Evolutionary conservation across 2,797 vertebrate genomes (phyloP), one percentile per base, ranked within the genome.

Genomic region (Spinus pinus): DNA sequence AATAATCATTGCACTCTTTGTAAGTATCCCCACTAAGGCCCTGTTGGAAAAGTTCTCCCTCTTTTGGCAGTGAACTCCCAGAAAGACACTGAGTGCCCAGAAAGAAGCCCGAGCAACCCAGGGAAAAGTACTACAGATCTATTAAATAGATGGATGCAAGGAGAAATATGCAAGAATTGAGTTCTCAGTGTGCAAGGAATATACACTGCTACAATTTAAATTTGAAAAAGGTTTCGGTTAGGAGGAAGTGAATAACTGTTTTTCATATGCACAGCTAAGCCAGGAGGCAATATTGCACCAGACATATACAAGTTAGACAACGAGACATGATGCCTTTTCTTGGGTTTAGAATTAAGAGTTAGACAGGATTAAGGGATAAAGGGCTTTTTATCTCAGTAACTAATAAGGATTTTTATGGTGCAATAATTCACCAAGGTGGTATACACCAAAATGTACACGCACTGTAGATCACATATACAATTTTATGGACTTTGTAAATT

Each of bases 401-500:
- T 39, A n/a, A 14, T 23, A 39, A 28, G 33, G 14, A 49, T n/a
- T 67, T 67, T 49, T 67, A 67, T 19, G 24, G 15, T 28, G 42
- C 51, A 80, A 4, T 27, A 47, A 57, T 56, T 67, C 3, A 1
- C 30, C 42, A 39, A 39, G 21, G 33, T 57, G 19, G 19, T n/a
- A n/a, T 28, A 80, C 1, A 2, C 30, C 1, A 0, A 47, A 47
- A 66, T n/a, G 33, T 19, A n/a, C 19, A 14, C 6, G 56, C 33
- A 39, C 2, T 1, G 31, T 23, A 66, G 28, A 66, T 27, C 3
- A 0, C 0, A 0, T 22, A 47, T 5, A 57, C 12, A 57, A 49
- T 47, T 67, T 47, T 23, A 56, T 0, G 6, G 42, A 47, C 19
- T 37, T 57, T 14, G 28, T 19, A 28, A 56, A 67, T 67, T 9